Conservation (phyloP, 2,888 invertebrate genomes). For the Patella pellucida region DNA sequence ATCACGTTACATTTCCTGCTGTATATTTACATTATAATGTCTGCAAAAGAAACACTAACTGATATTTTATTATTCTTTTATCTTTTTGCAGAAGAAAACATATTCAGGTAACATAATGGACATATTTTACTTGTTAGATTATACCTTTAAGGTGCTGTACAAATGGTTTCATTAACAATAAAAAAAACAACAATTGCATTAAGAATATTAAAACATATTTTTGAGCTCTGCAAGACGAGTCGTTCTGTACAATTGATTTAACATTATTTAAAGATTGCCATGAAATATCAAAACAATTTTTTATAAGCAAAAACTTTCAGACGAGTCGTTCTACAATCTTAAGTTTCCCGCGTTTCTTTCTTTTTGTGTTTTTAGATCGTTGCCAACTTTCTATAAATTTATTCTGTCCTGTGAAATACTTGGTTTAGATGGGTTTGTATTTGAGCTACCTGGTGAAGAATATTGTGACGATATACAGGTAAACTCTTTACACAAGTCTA, state of each 20-base stretch:
- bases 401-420: constrained; percentile 45
- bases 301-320: neutral
- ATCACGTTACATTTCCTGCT: no score
- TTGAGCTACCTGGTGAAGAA: constrained; percentile 49
- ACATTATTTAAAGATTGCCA: no score
- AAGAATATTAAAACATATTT: no score
- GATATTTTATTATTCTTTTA: neutral
- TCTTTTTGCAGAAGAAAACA: constrained; percentile 38
- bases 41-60: no score
- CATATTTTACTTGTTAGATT: neutral
- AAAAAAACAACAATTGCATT: no score
- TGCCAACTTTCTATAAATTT: constrained; percentile 57
- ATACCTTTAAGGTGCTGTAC: no score
- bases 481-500: neutral
- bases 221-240: no score
- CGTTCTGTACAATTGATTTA: no score
- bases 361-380: constrained; percentile 37
- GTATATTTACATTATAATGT: no score
- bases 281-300: neutral
- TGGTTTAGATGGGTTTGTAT: constrained; percentile 58
- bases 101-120: constrained; percentile 34
- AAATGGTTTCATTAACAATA: neutral
- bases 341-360: neutral
- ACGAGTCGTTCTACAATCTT: neutral
- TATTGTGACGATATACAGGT: constrained; percentile 51